phyloP scores from a whole-genome alignment of 2,113 vertebrate species.

The Acrocephalus kingi region DNA sequence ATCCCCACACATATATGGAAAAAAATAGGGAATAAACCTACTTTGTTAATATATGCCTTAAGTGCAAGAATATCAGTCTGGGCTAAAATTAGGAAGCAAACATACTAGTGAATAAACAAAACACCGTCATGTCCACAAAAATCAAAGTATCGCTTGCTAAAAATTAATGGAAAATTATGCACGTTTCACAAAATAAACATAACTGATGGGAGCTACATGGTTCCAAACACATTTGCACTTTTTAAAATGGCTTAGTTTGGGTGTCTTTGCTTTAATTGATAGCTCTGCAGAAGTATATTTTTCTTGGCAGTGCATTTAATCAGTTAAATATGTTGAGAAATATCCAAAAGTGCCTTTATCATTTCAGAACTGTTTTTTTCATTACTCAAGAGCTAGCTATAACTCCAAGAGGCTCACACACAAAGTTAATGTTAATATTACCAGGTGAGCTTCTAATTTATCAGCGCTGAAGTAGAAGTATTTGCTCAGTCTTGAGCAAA shows the following conservation, averaged over 20 bases:
- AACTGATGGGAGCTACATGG: slow-evolving; percentile 1
- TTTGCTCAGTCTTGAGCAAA: slow-evolving; percentile 43
- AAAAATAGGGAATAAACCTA: background rate
- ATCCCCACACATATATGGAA: background rate
- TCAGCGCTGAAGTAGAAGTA: background rate
- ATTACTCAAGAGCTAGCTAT: slow-evolving; percentile 35
- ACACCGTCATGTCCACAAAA: background rate
- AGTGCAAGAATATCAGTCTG: background rate
- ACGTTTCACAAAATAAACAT: slow-evolving; percentile 26
- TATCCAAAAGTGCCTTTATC: background rate
- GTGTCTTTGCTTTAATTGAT: slow-evolving; percentile 47
- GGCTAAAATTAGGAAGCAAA: slow-evolving; percentile 18
- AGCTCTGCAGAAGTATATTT: slow-evolving; percentile 42
- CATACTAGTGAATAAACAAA: background rate
- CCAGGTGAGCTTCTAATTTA: slow-evolving; percentile 42
- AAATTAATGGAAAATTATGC: slow-evolving; percentile 24
- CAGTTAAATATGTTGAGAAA: slow-evolving; percentile 48
- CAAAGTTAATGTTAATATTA: slow-evolving; percentile 1
- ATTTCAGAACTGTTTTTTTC: slow-evolving; percentile 26
- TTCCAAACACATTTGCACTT: slow-evolving; percentile 45
- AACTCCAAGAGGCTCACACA: slow-evolving; percentile 36
- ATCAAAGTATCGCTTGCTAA: background rate
- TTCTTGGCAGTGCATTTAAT: slow-evolving; percentile 38
- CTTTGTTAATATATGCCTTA: background rate
- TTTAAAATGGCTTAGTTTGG: background rate